A percentile compares a stretch with the other conserved stretches of the same genome.
Evolutionary conservation across 2,113 vertebrate species (phyloP).

Genomic region (Euleptes europaea): DNA sequence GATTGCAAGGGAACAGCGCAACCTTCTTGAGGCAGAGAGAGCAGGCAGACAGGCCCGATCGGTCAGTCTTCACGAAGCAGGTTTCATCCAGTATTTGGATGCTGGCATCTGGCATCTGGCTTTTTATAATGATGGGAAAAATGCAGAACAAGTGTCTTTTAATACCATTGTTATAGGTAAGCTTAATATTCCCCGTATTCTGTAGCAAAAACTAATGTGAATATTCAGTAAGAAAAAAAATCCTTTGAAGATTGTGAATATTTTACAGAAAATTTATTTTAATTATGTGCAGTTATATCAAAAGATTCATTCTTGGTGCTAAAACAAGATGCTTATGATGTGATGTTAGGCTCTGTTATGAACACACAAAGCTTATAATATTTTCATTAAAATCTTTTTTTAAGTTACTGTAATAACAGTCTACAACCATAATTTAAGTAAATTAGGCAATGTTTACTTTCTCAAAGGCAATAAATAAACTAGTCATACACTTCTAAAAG

Average conservation of each 20-base stretch:
- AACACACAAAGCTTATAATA: conserved; percentile 7
- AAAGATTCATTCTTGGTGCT: not conserved
- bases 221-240: not conserved
- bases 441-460: conserved; percentile 14
- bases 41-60: conserved; percentile 80
- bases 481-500: not conserved
- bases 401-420: conserved; percentile 8
- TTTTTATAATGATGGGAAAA: conserved; percentile 96
- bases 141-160: conserved; percentile 90
- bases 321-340: conserved; percentile 27
- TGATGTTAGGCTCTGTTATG: not conserved
- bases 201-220: not conserved
- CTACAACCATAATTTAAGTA: conserved; percentile 1
- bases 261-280: conserved; percentile 13
- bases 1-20: conserved; percentile 90
- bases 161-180: conserved; percentile 95
- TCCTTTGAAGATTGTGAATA: not conserved
- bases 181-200: conserved; percentile 43
- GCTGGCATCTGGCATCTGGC: conserved; percentile 97
- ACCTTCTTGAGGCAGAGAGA: conserved; percentile 78
- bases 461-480: conserved; percentile 19
- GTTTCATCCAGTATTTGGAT: conserved; percentile 97
- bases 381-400: not conserved
- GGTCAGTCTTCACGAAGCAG: conserved; percentile 90
- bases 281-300: conserved; percentile 11